phyloP scores from a whole-genome alignment of 2,113 vertebrate species.

The Campylomormyrus numenius region DNA sequence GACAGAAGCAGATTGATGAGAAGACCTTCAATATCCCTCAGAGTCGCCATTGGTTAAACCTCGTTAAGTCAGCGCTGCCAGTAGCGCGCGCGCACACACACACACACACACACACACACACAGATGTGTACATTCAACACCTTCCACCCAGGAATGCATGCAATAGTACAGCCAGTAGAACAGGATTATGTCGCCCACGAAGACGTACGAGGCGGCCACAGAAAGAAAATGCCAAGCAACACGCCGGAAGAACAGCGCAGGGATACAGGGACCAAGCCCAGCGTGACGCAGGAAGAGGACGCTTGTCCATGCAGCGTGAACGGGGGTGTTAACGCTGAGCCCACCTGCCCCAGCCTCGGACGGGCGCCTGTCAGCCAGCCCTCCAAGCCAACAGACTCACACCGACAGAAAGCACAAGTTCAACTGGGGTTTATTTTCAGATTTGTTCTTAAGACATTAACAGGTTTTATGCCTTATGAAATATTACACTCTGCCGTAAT shows the following conservation, averaged over 20 bases:
- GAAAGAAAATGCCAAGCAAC: not conserved
- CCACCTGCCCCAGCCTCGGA: not conserved
- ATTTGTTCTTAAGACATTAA: slow-evolving; percentile 80
- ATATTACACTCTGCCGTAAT: slow-evolving; percentile 75
- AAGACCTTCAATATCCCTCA: not conserved
- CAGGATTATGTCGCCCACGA: not conserved
- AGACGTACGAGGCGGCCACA: not conserved
- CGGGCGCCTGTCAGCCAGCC: not conserved
- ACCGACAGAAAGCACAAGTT: slow-evolving; percentile 37
- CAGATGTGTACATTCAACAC: not conserved
- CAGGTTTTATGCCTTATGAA: slow-evolving; percentile 74
- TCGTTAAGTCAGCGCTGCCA: not conserved
- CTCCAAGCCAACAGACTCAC: not conserved
- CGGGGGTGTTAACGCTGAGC: not conserved
- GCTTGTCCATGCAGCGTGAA: slow-evolving; percentile 29
- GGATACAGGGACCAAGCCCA: not conserved
- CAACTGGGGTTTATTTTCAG: slow-evolving; percentile 80
- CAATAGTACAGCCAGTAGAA: not conserved
- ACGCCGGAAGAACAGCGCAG: not conserved
- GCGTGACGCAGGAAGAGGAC: slow-evolving; percentile 13
- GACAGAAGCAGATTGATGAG: not conserved
- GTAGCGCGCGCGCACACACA: not conserved
- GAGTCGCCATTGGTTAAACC: not conserved
- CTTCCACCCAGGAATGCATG: slow-evolving; percentile 3
- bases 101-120: not conserved